Evolutionary conservation across 2,113 vertebrate genomes (phyloP).

Genomic region (Ascaphus truei): DNA sequence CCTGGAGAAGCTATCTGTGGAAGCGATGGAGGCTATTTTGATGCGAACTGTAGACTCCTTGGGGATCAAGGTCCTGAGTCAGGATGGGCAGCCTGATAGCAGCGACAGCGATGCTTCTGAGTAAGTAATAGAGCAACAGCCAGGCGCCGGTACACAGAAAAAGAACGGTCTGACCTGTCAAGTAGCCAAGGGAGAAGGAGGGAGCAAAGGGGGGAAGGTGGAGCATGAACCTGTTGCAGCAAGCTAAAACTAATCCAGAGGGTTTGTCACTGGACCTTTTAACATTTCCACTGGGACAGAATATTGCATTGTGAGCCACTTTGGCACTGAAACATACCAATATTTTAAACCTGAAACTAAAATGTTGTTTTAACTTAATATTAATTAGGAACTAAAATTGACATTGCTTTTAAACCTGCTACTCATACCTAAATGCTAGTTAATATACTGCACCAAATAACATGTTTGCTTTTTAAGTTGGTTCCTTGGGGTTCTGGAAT

Average conservation of each 20-base stretch:
- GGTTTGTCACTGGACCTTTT: too few species aligned
- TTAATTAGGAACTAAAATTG: too few species aligned
- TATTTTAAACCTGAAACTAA: too few species aligned
- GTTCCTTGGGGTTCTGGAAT: too few species aligned
- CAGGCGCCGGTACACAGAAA: constrained; percentile 53
- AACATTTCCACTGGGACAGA: too few species aligned
- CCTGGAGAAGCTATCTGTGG: constrained; percentile 83
- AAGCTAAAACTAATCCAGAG: not conserved
- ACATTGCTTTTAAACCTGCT: too few species aligned
- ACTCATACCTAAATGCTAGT: too few species aligned
- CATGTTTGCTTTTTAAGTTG: too few species aligned
- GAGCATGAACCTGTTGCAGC: constrained; percentile 29
- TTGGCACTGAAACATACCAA: too few species aligned
- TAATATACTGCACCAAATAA: too few species aligned
- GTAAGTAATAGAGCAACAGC: constrained; percentile 75
- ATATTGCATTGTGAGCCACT: too few species aligned
- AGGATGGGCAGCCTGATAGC: constrained; percentile 48
- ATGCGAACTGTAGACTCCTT: constrained; percentile 73
- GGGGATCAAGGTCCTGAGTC: constrained; percentile 72
- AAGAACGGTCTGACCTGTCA: constrained; percentile 56
- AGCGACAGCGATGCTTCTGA: constrained; percentile 58
- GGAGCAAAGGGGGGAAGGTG: constrained; percentile 30
- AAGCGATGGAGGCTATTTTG: constrained; percentile 83
- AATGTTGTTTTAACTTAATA: too few species aligned
- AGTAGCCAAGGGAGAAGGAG: constrained; percentile 49